Conservation (phyloP, 2,888 invertebrate genomes). For the Chrysotoxum bicinctum region DNA sequence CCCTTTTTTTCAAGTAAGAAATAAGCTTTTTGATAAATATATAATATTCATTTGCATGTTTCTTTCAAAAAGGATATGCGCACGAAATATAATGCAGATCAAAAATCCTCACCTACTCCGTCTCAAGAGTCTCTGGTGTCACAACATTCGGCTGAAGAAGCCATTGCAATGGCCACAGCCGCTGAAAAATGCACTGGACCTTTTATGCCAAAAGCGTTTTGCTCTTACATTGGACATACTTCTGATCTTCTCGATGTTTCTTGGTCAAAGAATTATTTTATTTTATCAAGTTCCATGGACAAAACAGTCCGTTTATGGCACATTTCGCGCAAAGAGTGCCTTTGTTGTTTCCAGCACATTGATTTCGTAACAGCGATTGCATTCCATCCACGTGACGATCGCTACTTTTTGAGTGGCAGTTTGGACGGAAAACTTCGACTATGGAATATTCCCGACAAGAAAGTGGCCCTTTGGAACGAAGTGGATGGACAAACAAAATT, state of each 20-base stretch:
- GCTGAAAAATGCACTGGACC: constrained; percentile 86
- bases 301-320: constrained; percentile 99
- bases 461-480: constrained; percentile 99
- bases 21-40: background rate
- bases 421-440: constrained; percentile 98
- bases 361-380: constrained; percentile 99
- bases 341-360: constrained; percentile 99
- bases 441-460: constrained; percentile 99
- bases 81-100: constrained; percentile 95
- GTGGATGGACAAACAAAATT: constrained; percentile 96
- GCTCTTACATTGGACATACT: constrained; percentile 96
- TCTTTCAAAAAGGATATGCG: constrained; percentile 89
- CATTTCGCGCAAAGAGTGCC: constrained; percentile 96
- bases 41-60: background rate
- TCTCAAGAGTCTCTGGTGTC: constrained; percentile 95
- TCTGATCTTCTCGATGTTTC: constrained; percentile 98
- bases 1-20: constrained; percentile 90
- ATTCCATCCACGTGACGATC: constrained; percentile 96
- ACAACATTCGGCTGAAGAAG: constrained; percentile 87
- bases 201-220: constrained; percentile 95
- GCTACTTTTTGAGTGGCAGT: constrained; percentile 97
- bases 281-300: constrained; percentile 99
- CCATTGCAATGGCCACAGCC: constrained; percentile 82
- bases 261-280: constrained; percentile 99
- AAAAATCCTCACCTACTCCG: constrained; percentile 94